phyloP scores from a whole-genome alignment of 2,113 vertebrate species.

The Sander lucioperca region DNA sequence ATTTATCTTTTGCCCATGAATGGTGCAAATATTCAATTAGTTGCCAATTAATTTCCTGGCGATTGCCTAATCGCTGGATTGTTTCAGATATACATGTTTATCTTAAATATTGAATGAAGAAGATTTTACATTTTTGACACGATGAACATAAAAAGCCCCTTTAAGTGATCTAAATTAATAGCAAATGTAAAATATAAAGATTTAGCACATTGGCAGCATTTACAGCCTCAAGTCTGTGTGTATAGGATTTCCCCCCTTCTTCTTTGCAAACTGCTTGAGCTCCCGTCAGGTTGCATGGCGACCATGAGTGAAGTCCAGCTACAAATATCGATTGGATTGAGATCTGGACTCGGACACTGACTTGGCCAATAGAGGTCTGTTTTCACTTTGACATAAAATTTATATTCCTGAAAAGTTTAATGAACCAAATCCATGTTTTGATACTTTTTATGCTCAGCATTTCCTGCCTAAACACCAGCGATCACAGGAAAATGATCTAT shows the following conservation, averaged over 20 bases:
- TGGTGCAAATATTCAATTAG: neutral
- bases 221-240: neutral
- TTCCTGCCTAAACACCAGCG: neutral
- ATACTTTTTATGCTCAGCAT: neutral
- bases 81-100: neutral
- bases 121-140: neutral
- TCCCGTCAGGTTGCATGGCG: neutral
- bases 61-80: neutral
- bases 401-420: neutral
- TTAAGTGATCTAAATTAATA: neutral
- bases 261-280: neutral
- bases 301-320: conserved; percentile 1
- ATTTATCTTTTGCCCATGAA: neutral
- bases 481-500: no score
- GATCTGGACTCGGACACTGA: neutral
- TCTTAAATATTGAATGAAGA: neutral
- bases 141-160: neutral
- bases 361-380: neutral
- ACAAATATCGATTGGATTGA: neutral
- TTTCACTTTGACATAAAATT: conserved; percentile 6
- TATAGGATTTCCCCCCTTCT: neutral
- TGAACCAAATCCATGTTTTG: neutral
- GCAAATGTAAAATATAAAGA: no score
- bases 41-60: no score
- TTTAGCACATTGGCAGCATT: neutral